Percentiles rank a stretch among this genome's conserved stretches.
These are phyloP conservation scores for Echinarachnius parma DNA, from an alignment of 53 echinoderm and acorn worm species.

Conservation along the genomic window DNA sequence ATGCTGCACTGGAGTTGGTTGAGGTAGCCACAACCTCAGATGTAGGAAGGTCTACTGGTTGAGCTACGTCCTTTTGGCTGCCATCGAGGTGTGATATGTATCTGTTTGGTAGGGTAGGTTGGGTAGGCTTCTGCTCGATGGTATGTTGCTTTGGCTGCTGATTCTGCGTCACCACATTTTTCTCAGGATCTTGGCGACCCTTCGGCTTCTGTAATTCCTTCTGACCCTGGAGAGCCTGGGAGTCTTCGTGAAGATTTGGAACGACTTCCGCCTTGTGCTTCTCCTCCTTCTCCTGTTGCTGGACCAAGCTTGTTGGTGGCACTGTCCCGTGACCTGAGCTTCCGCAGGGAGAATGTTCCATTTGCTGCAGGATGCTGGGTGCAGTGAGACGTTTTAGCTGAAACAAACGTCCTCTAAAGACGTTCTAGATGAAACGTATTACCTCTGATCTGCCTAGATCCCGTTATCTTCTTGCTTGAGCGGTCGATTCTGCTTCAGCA, in stretches of 20 bases:
- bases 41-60: no score
- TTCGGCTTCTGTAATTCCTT: background rate
- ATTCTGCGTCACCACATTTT: background rate
- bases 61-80: no score
- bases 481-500: no score
- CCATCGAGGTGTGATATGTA: no score
- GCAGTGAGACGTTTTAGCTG: no score
- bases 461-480: no score
- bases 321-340: slow-evolving; percentile 24
- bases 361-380: slow-evolving; percentile 11
- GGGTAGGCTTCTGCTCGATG: background rate
- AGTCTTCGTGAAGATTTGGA: background rate
- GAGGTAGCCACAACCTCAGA: no score
- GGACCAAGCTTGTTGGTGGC: slow-evolving; percentile 4
- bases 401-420: no score
- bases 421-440: no score
- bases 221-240: background rate
- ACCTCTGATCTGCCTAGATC: no score
- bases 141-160: background rate
- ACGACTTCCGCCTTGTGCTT: background rate
- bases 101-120: background rate
- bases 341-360: slow-evolving; percentile 27
- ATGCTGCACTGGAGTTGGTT: no score
- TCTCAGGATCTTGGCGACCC: background rate
- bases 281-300: slow-evolving; percentile 9